Evolutionary conservation across 2,888 invertebrate species (phyloP).

Genomic region (Prionchulus punctatus): DNA sequence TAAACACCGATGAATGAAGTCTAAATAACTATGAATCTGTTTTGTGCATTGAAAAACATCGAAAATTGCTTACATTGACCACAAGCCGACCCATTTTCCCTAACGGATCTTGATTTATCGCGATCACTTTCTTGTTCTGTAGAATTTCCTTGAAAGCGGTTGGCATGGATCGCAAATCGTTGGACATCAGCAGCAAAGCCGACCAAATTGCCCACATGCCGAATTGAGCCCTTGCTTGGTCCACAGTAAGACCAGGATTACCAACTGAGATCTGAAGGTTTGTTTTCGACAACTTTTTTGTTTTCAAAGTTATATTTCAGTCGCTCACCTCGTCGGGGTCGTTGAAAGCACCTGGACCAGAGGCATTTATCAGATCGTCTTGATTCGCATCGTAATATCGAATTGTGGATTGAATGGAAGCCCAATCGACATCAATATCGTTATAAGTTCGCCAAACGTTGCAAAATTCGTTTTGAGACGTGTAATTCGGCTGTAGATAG

Average conservation of each 20-base stretch:
- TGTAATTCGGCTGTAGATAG: constrained; percentile 81
- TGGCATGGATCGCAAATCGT: constrained; percentile 67
- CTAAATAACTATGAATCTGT: too few species aligned
- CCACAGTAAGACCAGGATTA: constrained; percentile 29
- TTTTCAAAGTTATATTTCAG: too few species aligned
- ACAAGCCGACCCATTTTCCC: constrained; percentile 75
- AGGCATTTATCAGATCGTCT: constrained; percentile 68
- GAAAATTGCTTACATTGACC: constrained; percentile 13
- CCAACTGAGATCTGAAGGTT: background rate
- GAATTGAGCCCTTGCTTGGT: constrained; percentile 87
- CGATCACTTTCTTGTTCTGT: constrained; percentile 74
- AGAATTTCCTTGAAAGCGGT: constrained; percentile 76
- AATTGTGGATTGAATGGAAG: constrained; percentile 72
- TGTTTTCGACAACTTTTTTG: background rate
- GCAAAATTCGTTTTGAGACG: constrained; percentile 65
- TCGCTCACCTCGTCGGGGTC: constrained; percentile 85
- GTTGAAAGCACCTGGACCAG: constrained; percentile 91
- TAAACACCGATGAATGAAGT: background rate
- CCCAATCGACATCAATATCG: constrained; percentile 89
- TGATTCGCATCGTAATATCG: constrained; percentile 88
- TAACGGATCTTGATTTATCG: constrained; percentile 76
- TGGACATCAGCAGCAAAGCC: constrained; percentile 85
- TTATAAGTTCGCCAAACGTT: constrained; percentile 89
- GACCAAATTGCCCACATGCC: constrained; percentile 77
- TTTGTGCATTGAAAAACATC: too few species aligned